Evolutionary conservation across 2,113 vertebrate genomes (phyloP).

Genomic region (Hystrix cristata): DNA sequence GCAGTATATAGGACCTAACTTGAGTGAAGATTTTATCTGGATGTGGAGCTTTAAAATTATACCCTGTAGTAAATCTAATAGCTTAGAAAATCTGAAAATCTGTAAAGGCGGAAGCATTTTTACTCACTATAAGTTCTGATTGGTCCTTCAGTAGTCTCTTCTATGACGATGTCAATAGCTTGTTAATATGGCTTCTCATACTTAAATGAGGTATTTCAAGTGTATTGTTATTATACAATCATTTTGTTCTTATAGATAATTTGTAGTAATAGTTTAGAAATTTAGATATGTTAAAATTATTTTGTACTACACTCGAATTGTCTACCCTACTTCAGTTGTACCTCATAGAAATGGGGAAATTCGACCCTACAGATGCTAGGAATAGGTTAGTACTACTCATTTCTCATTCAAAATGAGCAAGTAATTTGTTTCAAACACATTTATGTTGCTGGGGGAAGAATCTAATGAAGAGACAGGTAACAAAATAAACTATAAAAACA

Average conservation of each 20-base stretch:
- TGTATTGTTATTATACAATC: background rate
- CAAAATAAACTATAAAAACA: background rate
- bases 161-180: background rate
- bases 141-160: background rate
- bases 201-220: background rate
- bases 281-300: background rate
- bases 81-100: background rate
- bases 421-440: background rate
- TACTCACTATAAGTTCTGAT: background rate
- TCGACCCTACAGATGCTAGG: background rate
- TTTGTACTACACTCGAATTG: background rate
- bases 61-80: background rate
- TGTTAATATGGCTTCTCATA: background rate
- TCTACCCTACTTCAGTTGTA: background rate
- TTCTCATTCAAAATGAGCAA: background rate
- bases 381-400: background rate
- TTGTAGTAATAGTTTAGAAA: background rate
- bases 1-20: background rate
- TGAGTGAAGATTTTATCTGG: background rate
- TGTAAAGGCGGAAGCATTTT: constrained; percentile 45
- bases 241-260: background rate
- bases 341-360: background rate
- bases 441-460: background rate
- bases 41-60: constrained; percentile 8
- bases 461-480: background rate